Evolutionary conservation across 2,888 invertebrate genomes (phyloP).

Genomic region (Rhyacophila evoluta): DNA sequence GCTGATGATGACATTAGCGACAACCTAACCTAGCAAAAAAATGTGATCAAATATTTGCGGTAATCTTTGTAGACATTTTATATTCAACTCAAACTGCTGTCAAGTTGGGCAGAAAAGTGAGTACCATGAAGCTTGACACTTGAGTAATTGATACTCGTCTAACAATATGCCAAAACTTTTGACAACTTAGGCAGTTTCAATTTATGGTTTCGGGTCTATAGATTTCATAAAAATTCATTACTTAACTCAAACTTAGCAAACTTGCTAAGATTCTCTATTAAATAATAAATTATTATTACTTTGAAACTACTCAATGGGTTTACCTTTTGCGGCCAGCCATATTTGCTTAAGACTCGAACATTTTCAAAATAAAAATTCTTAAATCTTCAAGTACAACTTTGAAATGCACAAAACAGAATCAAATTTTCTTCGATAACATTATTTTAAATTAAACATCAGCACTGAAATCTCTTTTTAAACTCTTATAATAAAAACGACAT

Average conservation of each 20-base stretch:
- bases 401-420: too few relatives aligned
- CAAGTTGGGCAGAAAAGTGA: background rate
- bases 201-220: conserved; percentile 47
- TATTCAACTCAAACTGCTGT: conserved; percentile 35
- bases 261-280: background rate
- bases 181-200: conserved; percentile 52
- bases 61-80: background rate
- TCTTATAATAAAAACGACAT: too few relatives aligned
- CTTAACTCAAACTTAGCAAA: background rate
- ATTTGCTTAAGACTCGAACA: too few relatives aligned
- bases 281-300: conserved; percentile 5
- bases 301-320: background rate
- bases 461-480: too few relatives aligned
- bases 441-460: too few relatives aligned
- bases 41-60: background rate
- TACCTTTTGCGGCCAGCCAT: background rate
- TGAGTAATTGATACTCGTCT: conserved; percentile 54
- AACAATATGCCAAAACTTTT: conserved; percentile 52
- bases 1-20: too few relatives aligned
- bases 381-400: too few relatives aligned
- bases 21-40: too few relatives aligned
- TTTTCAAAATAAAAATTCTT: too few relatives aligned
- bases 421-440: too few relatives aligned
- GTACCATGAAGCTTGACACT: conserved; percentile 35
- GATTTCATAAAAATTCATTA: conserved; percentile 35